These are phyloP conservation scores for Xiphophorus hellerii DNA, from an alignment of 2,113 vertebrate species.

Conservation along the genomic window DNA sequence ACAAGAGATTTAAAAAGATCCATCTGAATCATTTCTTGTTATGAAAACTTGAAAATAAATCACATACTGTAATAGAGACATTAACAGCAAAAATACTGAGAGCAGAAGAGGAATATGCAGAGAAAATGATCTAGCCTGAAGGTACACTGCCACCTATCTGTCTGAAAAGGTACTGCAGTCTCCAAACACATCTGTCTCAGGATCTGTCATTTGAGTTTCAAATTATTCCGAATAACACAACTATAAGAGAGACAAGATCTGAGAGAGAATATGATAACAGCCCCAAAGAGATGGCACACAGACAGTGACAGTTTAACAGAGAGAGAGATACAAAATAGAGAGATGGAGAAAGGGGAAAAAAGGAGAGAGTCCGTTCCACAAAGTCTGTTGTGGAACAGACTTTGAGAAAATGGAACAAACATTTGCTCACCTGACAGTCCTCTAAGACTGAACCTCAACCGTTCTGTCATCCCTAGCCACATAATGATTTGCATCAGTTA, in stretches of 20 bases:
- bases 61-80: slow-evolving; percentile 19
- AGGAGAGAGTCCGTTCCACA: slow-evolving; percentile 80
- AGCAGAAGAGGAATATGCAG: slow-evolving; percentile 25
- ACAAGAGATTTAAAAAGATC: slow-evolving; percentile 79
- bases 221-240: slow-evolving; percentile 67
- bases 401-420: slow-evolving; percentile 84
- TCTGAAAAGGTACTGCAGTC: slow-evolving; percentile 82
- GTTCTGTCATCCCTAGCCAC: slow-evolving; percentile 76
- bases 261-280: slow-evolving; percentile 91
- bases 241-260: slow-evolving; percentile 57
- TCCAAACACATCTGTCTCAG: slow-evolving; percentile 54
- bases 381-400: slow-evolving; percentile 88
- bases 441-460: slow-evolving; percentile 80
- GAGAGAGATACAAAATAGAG: slow-evolving; percentile 11
- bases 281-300: slow-evolving; percentile 84
- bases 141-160: slow-evolving; percentile 99
- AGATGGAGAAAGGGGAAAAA: slow-evolving; percentile 15
- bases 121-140: slow-evolving; percentile 84
- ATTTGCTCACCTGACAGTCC: slow-evolving; percentile 92
- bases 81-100: slow-evolving; percentile 10
- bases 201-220: slow-evolving; percentile 78
- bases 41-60: slow-evolving; percentile 75
- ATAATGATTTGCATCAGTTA: slow-evolving; percentile 63
- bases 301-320: slow-evolving; percentile 56
- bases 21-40: slow-evolving; percentile 83